Percentiles rank a stretch among this genome's conserved stretches.
phyloP scores from a whole-genome alignment of 2,797 vertebrate species.

The Sebastes trivittatus region DNA sequence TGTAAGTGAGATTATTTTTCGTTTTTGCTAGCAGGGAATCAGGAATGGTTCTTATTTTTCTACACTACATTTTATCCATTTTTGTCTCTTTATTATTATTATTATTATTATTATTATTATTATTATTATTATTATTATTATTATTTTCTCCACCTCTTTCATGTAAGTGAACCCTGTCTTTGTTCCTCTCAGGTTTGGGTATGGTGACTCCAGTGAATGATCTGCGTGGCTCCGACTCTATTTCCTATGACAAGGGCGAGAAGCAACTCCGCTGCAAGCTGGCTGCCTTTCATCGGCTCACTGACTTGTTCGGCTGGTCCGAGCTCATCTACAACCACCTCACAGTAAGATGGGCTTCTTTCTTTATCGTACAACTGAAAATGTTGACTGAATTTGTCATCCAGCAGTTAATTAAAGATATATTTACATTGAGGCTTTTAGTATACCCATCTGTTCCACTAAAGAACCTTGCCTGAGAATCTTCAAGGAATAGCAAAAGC shows the following conservation, averaged over 20 bases:
- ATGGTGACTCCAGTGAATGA: conserved; percentile 99
- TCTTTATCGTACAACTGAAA: not conserved
- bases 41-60: not conserved
- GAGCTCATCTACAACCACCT: conserved; percentile 99
- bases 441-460: too few relatives aligned
- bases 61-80: not conserved
- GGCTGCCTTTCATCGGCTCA: conserved; percentile 94
- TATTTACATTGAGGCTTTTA: too few relatives aligned
- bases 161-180: not conserved
- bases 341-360: conserved; percentile 84
- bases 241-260: conserved; percentile 97
- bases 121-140: too few relatives aligned
- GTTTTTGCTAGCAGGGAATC: not conserved
- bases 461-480: too few relatives aligned
- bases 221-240: conserved; percentile 95
- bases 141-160: not conserved
- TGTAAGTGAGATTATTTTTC: not conserved
- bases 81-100: not conserved
- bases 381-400: not conserved
- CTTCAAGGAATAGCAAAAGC: too few relatives aligned
- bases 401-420: not conserved
- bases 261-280: conserved; percentile 95
- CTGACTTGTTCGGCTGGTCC: conserved; percentile 97
- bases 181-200: conserved; percentile 87
- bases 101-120: not conserved